These are phyloP conservation scores for Caiman crocodilus DNA, from an alignment of 2,797 vertebrate species.

Conservation along the genomic window DNA sequence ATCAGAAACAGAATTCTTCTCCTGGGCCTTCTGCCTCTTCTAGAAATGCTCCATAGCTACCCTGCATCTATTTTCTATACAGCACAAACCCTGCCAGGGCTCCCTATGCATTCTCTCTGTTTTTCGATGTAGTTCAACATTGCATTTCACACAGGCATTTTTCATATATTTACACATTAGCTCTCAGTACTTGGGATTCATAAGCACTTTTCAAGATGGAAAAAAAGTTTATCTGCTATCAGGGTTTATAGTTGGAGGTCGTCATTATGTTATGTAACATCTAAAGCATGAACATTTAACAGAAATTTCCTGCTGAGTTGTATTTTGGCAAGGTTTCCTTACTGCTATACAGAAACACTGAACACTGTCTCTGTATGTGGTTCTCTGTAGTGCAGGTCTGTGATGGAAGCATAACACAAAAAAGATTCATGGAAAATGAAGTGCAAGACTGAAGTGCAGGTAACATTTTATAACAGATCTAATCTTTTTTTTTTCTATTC, in stretches of 20 bases:
- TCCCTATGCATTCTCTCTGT: background rate
- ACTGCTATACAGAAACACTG: rapidly evolving
- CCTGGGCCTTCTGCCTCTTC: background rate
- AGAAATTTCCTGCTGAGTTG: background rate
- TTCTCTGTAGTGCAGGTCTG: background rate
- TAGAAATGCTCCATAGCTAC: background rate
- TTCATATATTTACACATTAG: background rate
- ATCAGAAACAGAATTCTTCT: background rate
- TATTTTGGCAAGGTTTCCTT: background rate
- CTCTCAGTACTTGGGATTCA: rapidly evolving
- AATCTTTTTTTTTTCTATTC: background rate
- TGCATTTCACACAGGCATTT: background rate
- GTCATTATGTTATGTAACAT: background rate
- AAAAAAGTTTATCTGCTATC: background rate
- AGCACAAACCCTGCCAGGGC: background rate
- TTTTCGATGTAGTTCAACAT: background rate
- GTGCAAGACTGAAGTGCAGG: background rate
- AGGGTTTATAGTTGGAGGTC: background rate
- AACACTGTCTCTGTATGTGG: background rate
- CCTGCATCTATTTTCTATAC: background rate
- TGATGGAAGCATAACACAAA: background rate
- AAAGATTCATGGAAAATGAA: background rate
- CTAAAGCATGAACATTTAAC: background rate
- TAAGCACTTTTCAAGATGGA: background rate
- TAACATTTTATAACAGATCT: background rate